Evolutionary conservation across 1,140 invertebrate species (phyloP).

Genomic region (Drosophila lacertosa): DNA sequence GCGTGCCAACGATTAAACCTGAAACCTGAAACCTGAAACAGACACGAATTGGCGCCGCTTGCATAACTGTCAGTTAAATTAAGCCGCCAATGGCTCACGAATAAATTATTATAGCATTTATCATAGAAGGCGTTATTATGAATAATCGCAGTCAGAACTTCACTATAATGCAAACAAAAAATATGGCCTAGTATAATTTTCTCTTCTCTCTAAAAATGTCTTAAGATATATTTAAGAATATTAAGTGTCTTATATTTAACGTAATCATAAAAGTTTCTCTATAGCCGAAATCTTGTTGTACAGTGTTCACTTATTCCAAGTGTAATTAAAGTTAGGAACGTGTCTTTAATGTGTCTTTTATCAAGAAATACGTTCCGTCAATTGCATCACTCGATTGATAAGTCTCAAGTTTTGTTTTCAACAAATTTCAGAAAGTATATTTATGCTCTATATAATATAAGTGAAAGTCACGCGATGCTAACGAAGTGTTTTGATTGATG

Average conservation of each 20-base stretch:
- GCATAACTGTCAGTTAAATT: constrained; percentile 59
- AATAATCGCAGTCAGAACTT: no score
- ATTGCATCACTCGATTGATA: constrained; percentile 44
- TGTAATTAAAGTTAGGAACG: constrained; percentile 31
- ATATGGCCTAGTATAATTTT: no score
- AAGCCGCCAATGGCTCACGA: constrained; percentile 48
- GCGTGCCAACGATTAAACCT: background rate
- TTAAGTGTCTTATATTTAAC: no score
- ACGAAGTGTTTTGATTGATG: constrained; percentile 69
- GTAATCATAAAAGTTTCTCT: no score
- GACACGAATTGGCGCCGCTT: constrained; percentile 53
- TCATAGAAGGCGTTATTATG: background rate
- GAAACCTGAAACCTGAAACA: constrained; percentile 11
- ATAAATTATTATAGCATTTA: background rate
- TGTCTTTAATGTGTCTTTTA: constrained; percentile 14
- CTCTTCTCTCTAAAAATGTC: no score
- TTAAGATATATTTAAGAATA: no score
- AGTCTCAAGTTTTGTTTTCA: background rate
- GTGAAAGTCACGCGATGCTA: constrained; percentile 72
- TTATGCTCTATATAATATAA: constrained; percentile 1
- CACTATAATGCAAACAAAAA: no score
- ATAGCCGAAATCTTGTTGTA: no score
- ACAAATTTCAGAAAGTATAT: constrained; percentile 8
- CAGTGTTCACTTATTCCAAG: background rate
- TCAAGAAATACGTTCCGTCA: constrained; percentile 13